Evolutionary conservation across 2,797 vertebrate species (phyloP).

Genomic region (Dicrostonyx torquatus): DNA sequence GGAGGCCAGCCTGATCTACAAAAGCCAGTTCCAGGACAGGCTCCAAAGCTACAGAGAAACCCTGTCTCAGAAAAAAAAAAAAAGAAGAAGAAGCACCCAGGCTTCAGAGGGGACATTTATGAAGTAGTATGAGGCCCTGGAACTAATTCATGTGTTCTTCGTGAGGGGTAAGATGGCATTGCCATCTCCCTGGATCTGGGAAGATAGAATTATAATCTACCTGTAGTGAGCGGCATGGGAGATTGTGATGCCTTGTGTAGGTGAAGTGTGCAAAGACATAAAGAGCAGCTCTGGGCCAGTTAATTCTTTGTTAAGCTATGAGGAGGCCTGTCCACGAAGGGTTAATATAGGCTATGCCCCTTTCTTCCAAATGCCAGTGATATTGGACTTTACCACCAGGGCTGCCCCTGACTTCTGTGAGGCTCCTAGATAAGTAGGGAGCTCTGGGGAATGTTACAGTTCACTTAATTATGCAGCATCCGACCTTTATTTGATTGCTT

Average conservation of each 20-base stretch:
- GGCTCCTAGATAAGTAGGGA: constrained; percentile 35
- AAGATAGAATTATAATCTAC: neutral
- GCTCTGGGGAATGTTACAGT: constrained; percentile 4
- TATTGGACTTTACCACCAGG: neutral
- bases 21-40: no score
- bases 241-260: neutral
- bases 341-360: neutral
- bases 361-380: constrained; percentile 30
- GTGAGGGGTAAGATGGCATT: neutral
- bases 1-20: no score
- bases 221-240: neutral
- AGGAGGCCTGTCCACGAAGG: neutral
- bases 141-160: neutral
- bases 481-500: constrained; percentile 22
- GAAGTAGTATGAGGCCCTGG: neutral
- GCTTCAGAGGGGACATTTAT: neutral
- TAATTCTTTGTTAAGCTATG: neutral
- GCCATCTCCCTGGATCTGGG: neutral
- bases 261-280: neutral
- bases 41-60: no score
- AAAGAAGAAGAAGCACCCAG: neutral
- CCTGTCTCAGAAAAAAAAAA: no score
- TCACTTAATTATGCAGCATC: neutral
- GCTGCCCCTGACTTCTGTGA: constrained; percentile 14
- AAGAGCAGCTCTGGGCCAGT: neutral